phyloP scores from a whole-genome alignment of 2,888 invertebrate genomes.

The Leucophora obtusa region DNA sequence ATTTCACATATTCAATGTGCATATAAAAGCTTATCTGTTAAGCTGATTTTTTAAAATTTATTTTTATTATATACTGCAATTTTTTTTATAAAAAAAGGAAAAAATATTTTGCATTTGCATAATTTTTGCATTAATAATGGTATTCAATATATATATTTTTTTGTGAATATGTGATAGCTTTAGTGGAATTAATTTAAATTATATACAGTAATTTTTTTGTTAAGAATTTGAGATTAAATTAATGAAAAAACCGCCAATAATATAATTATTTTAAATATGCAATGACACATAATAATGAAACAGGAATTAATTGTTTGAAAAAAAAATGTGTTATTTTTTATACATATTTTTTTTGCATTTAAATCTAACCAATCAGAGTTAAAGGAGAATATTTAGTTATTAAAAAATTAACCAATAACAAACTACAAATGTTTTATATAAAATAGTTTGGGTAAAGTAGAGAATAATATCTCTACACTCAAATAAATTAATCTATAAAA shows the following conservation, averaged over 20 bases:
- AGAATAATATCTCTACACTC: neutral
- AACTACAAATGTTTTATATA: neutral
- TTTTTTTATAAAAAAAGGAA: constrained; percentile 9
- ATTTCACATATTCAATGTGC: constrained; percentile 31
- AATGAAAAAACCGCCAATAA: constrained; percentile 62
- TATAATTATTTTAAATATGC: constrained; percentile 65
- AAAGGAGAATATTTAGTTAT: constrained; percentile 41
- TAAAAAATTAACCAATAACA: constrained; percentile 55
- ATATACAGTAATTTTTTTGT: constrained; percentile 44
- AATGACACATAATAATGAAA: constrained; percentile 62
- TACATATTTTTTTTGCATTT: neutral
- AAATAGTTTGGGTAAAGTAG: neutral
- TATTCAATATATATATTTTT: constrained; percentile 57
- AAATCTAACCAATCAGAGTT: constrained; percentile 53
- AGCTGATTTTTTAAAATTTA: constrained; percentile 36
- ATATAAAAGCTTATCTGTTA: constrained; percentile 55
- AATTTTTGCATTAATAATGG: constrained; percentile 64
- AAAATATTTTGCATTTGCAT: constrained; percentile 59
- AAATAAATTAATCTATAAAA: too few species aligned
- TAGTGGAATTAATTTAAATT: constrained; percentile 64
- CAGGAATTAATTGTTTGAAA: constrained; percentile 62
- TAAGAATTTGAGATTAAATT: constrained; percentile 63
- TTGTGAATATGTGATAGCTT: constrained; percentile 53
- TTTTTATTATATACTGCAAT: constrained; percentile 16
- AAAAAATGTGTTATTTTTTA: constrained; percentile 30